phyloP scores from a whole-genome alignment of 2,113 vertebrate genomes.

The Pungitius pungitius region DNA sequence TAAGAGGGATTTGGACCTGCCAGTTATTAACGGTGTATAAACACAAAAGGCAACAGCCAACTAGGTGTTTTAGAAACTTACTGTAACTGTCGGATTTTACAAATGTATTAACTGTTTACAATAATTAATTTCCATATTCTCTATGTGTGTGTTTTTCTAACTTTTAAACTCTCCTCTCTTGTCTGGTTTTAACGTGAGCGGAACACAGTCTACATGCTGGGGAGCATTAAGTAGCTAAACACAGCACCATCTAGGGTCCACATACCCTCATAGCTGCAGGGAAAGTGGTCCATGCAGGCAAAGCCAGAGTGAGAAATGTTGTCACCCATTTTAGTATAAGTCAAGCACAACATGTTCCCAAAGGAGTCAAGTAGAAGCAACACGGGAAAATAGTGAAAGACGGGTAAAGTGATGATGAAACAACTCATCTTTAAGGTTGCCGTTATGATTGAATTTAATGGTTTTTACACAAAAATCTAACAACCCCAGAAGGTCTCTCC shows the following conservation, averaged over 20 bases:
- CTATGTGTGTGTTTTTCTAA: neutral
- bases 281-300: neutral
- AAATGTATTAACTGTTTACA: neutral
- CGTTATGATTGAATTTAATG: neutral
- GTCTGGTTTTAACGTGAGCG: slow-evolving; percentile 5
- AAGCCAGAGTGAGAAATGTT: neutral
- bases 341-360: neutral
- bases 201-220: neutral
- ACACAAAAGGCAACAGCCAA: neutral
- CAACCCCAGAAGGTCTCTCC: neutral
- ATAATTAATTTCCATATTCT: slow-evolving; percentile 1
- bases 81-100: neutral
- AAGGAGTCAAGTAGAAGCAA: neutral
- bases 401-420: neutral
- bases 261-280: slow-evolving; percentile 24
- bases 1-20: neutral
- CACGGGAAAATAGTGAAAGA: neutral
- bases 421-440: neutral
- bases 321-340: neutral
- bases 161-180: neutral
- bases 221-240: slow-evolving; percentile 19
- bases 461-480: slow-evolving; percentile 15
- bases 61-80: neutral
- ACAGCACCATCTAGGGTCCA: slow-evolving; percentile 72
- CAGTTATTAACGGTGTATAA: neutral